A percentile compares a stretch with the other conserved stretches of the same genome.
These are phyloP conservation scores for Gisinianus flammeolus DNA, from an alignment of 2,888 invertebrate species.

Conservation along the genomic window DNA sequence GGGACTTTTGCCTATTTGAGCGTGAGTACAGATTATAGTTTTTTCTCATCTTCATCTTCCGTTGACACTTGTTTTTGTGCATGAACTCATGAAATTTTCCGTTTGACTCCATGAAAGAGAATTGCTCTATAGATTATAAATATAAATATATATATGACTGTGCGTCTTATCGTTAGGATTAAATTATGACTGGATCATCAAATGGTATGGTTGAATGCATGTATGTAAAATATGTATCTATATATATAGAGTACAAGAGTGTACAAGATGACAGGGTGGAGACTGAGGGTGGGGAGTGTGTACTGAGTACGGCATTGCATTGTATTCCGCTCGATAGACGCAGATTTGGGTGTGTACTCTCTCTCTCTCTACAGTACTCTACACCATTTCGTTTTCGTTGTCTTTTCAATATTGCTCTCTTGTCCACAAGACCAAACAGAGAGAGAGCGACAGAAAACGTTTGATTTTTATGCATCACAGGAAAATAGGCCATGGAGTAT, in stretches of 20 bases:
- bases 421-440: no score
- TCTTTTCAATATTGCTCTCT: constrained; percentile 7
- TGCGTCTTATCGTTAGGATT: not conserved
- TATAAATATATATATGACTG: not conserved
- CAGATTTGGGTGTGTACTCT: constrained; percentile 35
- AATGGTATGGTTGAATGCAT: constrained; percentile 18
- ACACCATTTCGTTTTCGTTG: not conserved
- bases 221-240: not conserved
- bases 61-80: not conserved
- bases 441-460: not conserved
- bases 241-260: not conserved
- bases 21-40: no score
- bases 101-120: constrained; percentile 1
- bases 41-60: no score
- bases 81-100: not conserved
- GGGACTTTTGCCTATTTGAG: not conserved
- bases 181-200: constrained; percentile 37
- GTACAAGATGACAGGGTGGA: constrained; percentile 31
- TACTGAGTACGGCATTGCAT: constrained; percentile 19
- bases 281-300: constrained; percentile 25
- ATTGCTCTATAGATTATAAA: not conserved
- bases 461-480: constrained; percentile 12
- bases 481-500: constrained; percentile 35
- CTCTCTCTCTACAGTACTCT: constrained; percentile 13
- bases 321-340: constrained; percentile 13